Evolutionary conservation across 1,140 invertebrate genomes (phyloP).

Genomic region (Drosophila eugracilis): DNA sequence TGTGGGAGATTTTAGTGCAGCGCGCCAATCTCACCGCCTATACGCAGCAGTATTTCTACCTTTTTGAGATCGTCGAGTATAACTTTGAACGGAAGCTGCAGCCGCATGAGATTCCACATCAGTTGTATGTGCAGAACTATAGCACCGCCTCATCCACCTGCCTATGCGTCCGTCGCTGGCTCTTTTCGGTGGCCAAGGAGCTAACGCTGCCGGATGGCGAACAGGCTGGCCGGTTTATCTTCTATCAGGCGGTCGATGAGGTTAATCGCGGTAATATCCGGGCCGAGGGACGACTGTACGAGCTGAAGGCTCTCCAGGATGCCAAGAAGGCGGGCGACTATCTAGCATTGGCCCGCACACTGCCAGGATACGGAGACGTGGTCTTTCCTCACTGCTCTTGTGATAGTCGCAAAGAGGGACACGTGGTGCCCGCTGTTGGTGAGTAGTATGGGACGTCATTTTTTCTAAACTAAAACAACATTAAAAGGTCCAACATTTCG

Average conservation of each 20-base stretch:
- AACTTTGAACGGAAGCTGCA: slow-evolving; percentile 98
- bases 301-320: slow-evolving; percentile 97
- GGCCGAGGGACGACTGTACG: slow-evolving; percentile 95
- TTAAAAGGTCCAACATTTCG: neutral
- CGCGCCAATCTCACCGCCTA: slow-evolving; percentile 93
- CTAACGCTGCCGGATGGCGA: slow-evolving; percentile 88
- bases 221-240: slow-evolving; percentile 90
- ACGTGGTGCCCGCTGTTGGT: slow-evolving; percentile 93
- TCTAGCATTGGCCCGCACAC: slow-evolving; percentile 92
- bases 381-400: slow-evolving; percentile 98
- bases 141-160: slow-evolving; percentile 99
- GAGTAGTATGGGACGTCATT: slow-evolving; percentile 32
- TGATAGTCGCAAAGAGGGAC: slow-evolving; percentile 96
- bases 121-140: slow-evolving; percentile 99
- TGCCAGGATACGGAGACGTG: slow-evolving; percentile 96
- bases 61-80: slow-evolving; percentile 99
- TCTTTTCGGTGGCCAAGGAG: slow-evolving; percentile 93
- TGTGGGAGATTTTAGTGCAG: slow-evolving; percentile 95
- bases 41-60: slow-evolving; percentile 95
- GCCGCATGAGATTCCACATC: slow-evolving; percentile 97
- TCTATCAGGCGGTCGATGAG: slow-evolving; percentile 96
- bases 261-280: slow-evolving; percentile 96
- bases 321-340: slow-evolving; percentile 95
- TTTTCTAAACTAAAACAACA: neutral
- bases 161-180: slow-evolving; percentile 96